These are phyloP conservation scores for Drosophila barbarae DNA, from an alignment of 2,888 invertebrate species.

Conservation along the genomic window DNA sequence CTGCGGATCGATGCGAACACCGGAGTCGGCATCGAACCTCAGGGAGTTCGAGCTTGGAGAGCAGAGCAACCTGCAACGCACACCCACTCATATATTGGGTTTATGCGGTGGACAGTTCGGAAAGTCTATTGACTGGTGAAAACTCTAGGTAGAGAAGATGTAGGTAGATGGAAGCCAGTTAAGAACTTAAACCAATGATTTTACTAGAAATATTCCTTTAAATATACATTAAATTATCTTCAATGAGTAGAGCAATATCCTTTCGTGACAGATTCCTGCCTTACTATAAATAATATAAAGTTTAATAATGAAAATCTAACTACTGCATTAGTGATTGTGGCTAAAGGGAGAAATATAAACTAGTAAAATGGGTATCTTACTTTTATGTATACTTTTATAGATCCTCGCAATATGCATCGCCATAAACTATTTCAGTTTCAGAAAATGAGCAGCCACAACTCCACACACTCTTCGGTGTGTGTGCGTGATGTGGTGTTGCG, in stretches of 20 bases:
- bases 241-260: not conserved
- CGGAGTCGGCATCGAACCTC: constrained; percentile 12
- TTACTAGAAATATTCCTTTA: too few species aligned
- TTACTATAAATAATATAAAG: too few species aligned
- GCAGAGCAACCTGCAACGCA: constrained; percentile 17
- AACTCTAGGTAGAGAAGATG: too few species aligned
- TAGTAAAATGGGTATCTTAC: too few species aligned
- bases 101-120: not conserved
- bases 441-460: constrained; percentile 8
- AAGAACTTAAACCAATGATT: too few species aligned
- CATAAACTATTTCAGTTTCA: constrained; percentile 1
- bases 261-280: not conserved
- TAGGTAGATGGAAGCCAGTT: too few species aligned
- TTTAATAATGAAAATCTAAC: too few species aligned
- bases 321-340: too few species aligned
- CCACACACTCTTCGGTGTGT: constrained; percentile 5
- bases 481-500: constrained; percentile 43
- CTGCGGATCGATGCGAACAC: constrained; percentile 9
- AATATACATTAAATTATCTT: not conserved
- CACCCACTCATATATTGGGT: constrained; percentile 11
- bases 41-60: constrained; percentile 13
- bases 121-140: not conserved
- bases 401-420: not conserved
- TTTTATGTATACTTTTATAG: not conserved
- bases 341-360: not conserved